Base-by-base conservation (phyloP, 2,797 vertebrate genomes). In the Limosa lapponica region DNA sequence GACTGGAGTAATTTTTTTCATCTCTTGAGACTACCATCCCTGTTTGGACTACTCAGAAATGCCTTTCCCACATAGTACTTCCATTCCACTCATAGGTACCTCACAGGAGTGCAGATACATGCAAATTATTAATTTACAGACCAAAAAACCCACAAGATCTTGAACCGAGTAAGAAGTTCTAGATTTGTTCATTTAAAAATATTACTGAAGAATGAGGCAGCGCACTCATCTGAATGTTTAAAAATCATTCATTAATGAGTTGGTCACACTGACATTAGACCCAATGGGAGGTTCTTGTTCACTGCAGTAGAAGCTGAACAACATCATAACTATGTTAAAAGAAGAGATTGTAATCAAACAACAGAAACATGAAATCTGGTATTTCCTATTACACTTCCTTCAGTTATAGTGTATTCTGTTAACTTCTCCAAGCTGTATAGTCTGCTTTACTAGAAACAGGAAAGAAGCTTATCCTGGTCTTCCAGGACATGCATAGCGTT, bases 1-100 rank as follows among this genome's bases (percentile, higher is more conserved):
- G 86, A 43, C 70, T 5, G 10, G 58, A 69, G 73, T 75, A 81
- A 82, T 88, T 94, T 93, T 93, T 92, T 93, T 83, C 22, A 24
- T 92, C 66, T 89, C 77, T 58, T 1, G 9, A 89, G 92, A 79
- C 74, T 77, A 16, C 49, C n/a, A 41, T 77, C 44, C 41, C 39
- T 44, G 34, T 96, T 77, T 84, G 66, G 83, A 62, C 20, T 75
- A 30, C 55, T 82, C 67, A 93, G 92, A 92, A 82, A 73, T 48
- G 30, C 24, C 55, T 88, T 94, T 72, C 77, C 49, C 19, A 54
- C 19, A 27, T 4, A 41, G 24, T 16, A 36, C 22, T 84, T 94
- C 82, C 43, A 41, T 89, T 84, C 58, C 36, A 55, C n/a, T 84
- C 48, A 18, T 13, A 58, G 9, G 23, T 16, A 64, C 37, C 16